phyloP scores from a whole-genome alignment of 37 sponge, comb jelly and placozoan genomes.

The Halichondria panicea region DNA sequence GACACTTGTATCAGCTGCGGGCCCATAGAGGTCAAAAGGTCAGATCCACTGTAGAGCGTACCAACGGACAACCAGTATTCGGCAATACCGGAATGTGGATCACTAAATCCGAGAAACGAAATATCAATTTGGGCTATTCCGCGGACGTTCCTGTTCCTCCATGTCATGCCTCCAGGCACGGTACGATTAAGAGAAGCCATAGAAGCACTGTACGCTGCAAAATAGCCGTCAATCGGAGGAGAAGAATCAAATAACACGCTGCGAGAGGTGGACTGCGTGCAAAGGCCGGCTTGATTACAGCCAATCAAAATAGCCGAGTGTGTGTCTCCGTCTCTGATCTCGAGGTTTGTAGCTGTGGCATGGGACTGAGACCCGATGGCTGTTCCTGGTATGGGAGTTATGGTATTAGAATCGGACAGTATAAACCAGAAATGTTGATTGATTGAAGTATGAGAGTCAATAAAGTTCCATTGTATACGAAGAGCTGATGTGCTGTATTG shows the following conservation, averaged over 20 bases:
- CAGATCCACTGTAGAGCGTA: slow-evolving; percentile 28
- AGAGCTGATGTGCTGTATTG: slow-evolving; percentile 50
- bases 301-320: slow-evolving; percentile 48
- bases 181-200: slow-evolving; percentile 30
- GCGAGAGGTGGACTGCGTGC: slow-evolving; percentile 11
- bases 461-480: slow-evolving; percentile 52
- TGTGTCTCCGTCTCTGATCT: slow-evolving; percentile 57
- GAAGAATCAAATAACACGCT: slow-evolving; percentile 74
- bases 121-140: slow-evolving; percentile 25
- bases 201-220: slow-evolving; percentile 62
- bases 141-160: slow-evolving; percentile 36
- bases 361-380: not conserved
- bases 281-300: slow-evolving; percentile 66
- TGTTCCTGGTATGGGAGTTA: slow-evolving; percentile 19
- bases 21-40: slow-evolving; percentile 5
- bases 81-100: slow-evolving; percentile 70
- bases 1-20: not conserved
- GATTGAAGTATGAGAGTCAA: slow-evolving; percentile 22
- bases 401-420: slow-evolving; percentile 4
- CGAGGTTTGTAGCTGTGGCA: slow-evolving; percentile 3
- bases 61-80: slow-evolving; percentile 62
- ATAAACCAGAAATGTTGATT: slow-evolving; percentile 41
- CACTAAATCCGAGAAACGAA: slow-evolving; percentile 77
- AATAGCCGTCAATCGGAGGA: slow-evolving; percentile 83
- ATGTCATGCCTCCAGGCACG: slow-evolving; percentile 58